A percentile compares a stretch with the other conserved stretches of the same genome.
Conservation (phyloP, 2,888 invertebrate genomes). For the Cremastinae sp. region DNA sequence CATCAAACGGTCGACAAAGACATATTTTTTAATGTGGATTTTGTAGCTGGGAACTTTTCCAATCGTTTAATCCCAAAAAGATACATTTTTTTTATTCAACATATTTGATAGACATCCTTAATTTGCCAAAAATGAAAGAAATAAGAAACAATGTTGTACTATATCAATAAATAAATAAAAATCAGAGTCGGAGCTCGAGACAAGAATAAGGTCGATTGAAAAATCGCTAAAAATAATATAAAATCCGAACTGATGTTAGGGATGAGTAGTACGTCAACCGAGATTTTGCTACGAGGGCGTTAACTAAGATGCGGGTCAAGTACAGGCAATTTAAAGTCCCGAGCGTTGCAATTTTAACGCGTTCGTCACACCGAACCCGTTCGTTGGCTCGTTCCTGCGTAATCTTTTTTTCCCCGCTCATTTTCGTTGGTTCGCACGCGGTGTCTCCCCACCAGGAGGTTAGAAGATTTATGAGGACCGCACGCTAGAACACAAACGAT, state of each 20-base stretch:
- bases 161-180: slow-evolving; percentile 7
- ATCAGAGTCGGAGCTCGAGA: slow-evolving; percentile 9
- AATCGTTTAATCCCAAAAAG: no score
- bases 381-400: neutral
- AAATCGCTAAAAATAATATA: slow-evolving; percentile 48
- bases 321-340: slow-evolving; percentile 50
- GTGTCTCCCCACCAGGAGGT: slow-evolving; percentile 13
- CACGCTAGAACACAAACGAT: slow-evolving; percentile 16
- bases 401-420: neutral
- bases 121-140: no score
- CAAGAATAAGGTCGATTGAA: slow-evolving; percentile 34
- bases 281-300: slow-evolving; percentile 44
- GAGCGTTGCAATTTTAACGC: slow-evolving; percentile 11
- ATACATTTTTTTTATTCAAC: no score
- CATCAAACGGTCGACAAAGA: no score
- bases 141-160: no score
- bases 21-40: no score
- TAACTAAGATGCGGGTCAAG: slow-evolving; percentile 57
- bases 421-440: neutral
- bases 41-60: no score
- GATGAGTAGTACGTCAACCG: slow-evolving; percentile 13
- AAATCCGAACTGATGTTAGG: slow-evolving; percentile 16
- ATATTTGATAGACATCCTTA: no score
- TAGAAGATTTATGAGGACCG: slow-evolving; percentile 36
- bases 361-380: slow-evolving; percentile 14